Base-by-base conservation (phyloP, 2,888 invertebrate species). In the Ferdinandea cuprea region DNA sequence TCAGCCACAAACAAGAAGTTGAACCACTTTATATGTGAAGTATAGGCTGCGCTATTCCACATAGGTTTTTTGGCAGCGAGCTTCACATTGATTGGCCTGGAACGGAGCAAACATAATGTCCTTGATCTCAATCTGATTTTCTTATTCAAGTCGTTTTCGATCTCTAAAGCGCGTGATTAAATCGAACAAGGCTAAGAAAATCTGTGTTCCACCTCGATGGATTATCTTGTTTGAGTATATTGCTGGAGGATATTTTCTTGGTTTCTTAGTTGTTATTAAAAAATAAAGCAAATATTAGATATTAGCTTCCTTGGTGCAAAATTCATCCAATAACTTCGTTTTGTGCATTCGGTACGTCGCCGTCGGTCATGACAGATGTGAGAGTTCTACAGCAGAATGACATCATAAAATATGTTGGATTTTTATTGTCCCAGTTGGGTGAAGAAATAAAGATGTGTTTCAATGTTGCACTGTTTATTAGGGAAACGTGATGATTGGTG, bases 371-470 rank as follows among this genome's bases (percentile, higher is more conserved):
- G n/a, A n/a, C n/a, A n/a, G n/a, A n/a, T 17, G 7, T 42, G 25
- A 17, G 11, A 5, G 32, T 50, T 28, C 6, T 21, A 50, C n/a
- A 48, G 25, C 9, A 15, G 50, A 52, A 61, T 44, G 61, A 40
- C 59, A 61, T 61, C 71, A 42, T 72, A 61, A 72, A 72, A 52
- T 30, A 42, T 52, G 28, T 9, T 30, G 40, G 21, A 21, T 21
- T 61, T 71, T 72, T 61, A 61, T 44, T 59, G 40, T 28, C 17
- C 42, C 59, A 48, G 69, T 59, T 50, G 69, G 50, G n/a, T 50
- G 11, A 9, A 35, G 7, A 9, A 52, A 69, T 56, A 32, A 56
- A 46, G 44, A 35, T n/a, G 25, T 28, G 21, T 25, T 37, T 7
- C 63, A 9, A 13, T n/a, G 35, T 21, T 7, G 0, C 11, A 19